These are phyloP conservation scores for Phoxinus phoxinus DNA, from an alignment of 2,113 vertebrate species.

Conservation along the genomic window DNA sequence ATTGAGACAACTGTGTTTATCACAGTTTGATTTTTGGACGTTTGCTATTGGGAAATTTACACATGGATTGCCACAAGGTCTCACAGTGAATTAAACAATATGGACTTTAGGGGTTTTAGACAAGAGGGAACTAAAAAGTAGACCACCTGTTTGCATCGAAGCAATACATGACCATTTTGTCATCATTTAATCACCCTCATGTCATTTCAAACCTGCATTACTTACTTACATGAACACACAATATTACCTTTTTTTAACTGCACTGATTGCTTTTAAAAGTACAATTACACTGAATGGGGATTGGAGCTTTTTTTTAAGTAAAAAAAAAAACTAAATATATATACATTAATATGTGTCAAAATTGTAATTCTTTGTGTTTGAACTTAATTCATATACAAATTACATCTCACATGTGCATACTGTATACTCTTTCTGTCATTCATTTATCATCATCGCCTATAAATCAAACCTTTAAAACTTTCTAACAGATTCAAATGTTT, in stretches of 20 bases:
- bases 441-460: background rate
- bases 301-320: too few relatives aligned
- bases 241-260: background rate
- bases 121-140: background rate
- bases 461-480: background rate
- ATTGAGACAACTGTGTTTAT: conserved; percentile 56
- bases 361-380: too few relatives aligned
- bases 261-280: background rate
- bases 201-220: background rate
- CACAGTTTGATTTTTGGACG: conserved; percentile 45
- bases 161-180: background rate
- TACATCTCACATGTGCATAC: background rate
- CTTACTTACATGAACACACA: background rate
- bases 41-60: conserved; percentile 23
- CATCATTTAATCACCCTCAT: background rate
- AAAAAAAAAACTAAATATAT: background rate
- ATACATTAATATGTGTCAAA: too few relatives aligned
- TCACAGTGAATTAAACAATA: conserved; percentile 10
- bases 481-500: background rate
- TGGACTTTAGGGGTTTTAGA: background rate
- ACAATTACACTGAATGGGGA: background rate
- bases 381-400: background rate
- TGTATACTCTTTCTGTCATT: background rate
- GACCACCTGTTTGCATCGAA: background rate
- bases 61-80: background rate